phyloP scores from a whole-genome alignment of 2,797 vertebrate genomes.

The Zalophus californianus region DNA sequence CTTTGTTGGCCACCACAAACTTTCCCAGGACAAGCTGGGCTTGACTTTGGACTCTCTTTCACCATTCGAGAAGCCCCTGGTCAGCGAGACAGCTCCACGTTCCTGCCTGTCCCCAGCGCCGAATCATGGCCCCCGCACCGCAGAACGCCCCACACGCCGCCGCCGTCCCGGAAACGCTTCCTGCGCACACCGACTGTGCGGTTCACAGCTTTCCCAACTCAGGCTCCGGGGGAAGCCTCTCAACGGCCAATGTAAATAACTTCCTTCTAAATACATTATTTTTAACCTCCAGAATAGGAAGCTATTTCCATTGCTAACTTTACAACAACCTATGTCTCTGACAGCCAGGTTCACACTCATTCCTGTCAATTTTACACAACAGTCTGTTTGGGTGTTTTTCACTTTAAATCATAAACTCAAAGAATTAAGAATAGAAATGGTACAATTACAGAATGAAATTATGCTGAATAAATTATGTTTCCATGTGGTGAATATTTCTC shows the following conservation, averaged over 20 bases:
- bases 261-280: slow-evolving; percentile 74
- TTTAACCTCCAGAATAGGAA: slow-evolving; percentile 73
- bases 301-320: slow-evolving; percentile 66
- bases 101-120: slow-evolving; percentile 32
- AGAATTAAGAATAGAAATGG: slow-evolving; percentile 77
- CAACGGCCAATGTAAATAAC: slow-evolving; percentile 38
- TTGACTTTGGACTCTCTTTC: not conserved
- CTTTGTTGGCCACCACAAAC: not conserved
- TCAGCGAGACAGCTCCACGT: slow-evolving; percentile 14
- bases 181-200: not conserved
- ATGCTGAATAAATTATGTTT: slow-evolving; percentile 60
- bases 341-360: slow-evolving; percentile 61
- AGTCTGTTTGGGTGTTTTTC: slow-evolving; percentile 26
- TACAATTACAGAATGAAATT: slow-evolving; percentile 62
- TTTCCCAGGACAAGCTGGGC: not conserved
- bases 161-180: not conserved
- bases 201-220: slow-evolving; percentile 59
- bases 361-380: slow-evolving; percentile 67
- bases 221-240: slow-evolving; percentile 41
- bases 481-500: slow-evolving; percentile 65
- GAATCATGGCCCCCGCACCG: not conserved
- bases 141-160: not conserved
- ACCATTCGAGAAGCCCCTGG: not conserved
- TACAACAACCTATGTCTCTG: slow-evolving; percentile 61
- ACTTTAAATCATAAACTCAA: slow-evolving; percentile 66